Evolutionary conservation across 2,888 invertebrate genomes (phyloP), one percentile per base, ranked within the genome.

Genomic region (Chesias legatella): DNA sequence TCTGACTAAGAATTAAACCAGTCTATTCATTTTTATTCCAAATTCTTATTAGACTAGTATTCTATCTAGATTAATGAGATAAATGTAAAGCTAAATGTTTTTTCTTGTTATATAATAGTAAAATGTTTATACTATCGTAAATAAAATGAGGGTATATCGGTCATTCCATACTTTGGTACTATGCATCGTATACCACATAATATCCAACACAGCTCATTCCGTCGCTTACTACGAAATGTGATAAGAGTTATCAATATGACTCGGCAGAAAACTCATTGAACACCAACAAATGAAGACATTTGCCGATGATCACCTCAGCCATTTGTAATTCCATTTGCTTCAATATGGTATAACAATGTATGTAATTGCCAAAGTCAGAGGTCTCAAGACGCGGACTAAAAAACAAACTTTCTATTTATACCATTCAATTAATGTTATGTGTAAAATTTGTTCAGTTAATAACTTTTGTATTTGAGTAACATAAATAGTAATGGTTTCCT

Each of bases 321-420:
- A 55, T 58, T 60, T 57, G 60, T 65, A 64, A 63, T 63, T 60
- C 60, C 38, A 25, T 22, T 38, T 37, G 40, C 51, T 52, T 52
- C 52, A 58, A 60, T 60, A 53, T 57, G 40, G 46, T 38, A 31
- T 48, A 47, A 75, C 74, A 79, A 78, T 74, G 60, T 58, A 57
- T 60, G 51, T 76, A 79, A 78, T 79, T 78, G 70, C 56, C 21
- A 36, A 51, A 58, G 78, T 75, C 76, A 77, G 50, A 76, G 78
- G 76, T 76, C 68, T 37, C 36, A 25, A 45, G 37, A 17, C 48
- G 35, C 31, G 44, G 24, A 48, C 48, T 43, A 26, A 49, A 17
- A 44, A 45, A 33, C 30, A 24, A 35, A 48, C 53, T 68, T 63
- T 67, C 59, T 60, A 55, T 46, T 53, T 47, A 44, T 38, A 51